phyloP scores from a whole-genome alignment of 2,888 invertebrate genomes.

The Neelides folsomi region DNA sequence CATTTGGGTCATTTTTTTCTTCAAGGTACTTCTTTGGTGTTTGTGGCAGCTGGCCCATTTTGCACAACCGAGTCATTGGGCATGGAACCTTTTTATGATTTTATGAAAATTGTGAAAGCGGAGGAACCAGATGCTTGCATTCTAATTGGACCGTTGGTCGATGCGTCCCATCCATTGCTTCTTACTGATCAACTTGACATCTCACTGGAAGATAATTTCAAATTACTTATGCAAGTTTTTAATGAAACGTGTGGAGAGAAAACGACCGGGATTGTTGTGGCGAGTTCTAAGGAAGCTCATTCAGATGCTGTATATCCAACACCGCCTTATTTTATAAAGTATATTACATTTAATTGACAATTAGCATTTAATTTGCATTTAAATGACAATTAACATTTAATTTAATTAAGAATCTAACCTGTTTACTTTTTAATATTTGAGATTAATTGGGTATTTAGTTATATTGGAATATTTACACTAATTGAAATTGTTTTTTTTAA shows the following conservation, averaged over 20 bases:
- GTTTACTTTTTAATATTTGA: neutral
- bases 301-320: constrained; percentile 72
- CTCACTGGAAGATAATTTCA: constrained; percentile 60
- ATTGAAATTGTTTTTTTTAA: too few species aligned
- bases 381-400: too few species aligned
- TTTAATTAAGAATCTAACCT: neutral
- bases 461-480: too few species aligned
- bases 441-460: too few species aligned
- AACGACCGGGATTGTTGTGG: constrained; percentile 55
- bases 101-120: constrained; percentile 52
- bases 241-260: constrained; percentile 42
- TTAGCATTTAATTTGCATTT: too few species aligned
- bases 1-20: too few species aligned
- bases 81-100: constrained; percentile 68
- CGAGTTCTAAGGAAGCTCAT: constrained; percentile 64
- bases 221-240: constrained; percentile 52
- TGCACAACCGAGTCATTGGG: constrained; percentile 60
- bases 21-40: neutral
- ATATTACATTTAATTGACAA: too few species aligned
- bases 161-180: constrained; percentile 53
- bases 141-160: constrained; percentile 73
- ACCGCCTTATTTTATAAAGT: constrained; percentile 48
- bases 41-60: constrained; percentile 63
- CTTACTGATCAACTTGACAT: constrained; percentile 46
- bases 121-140: constrained; percentile 66